These are phyloP conservation scores for Martes martes DNA, from an alignment of 2,113 vertebrate genomes.

Conservation along the genomic window DNA sequence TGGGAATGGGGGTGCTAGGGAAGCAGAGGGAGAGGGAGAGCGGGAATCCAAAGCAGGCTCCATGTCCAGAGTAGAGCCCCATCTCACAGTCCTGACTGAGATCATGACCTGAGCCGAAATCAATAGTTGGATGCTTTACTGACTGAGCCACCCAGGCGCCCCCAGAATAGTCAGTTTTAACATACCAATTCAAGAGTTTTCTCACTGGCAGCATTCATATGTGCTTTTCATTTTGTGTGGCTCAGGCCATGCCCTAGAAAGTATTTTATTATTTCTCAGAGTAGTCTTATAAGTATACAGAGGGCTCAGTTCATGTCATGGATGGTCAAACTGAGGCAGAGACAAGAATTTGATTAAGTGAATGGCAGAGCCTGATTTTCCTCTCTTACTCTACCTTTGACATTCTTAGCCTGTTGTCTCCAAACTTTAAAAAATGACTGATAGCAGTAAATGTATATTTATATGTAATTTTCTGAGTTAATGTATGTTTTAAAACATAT, in stretches of 20 bases:
- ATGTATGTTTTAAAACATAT: background rate
- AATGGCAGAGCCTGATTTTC: background rate
- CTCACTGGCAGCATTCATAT: constrained; percentile 30
- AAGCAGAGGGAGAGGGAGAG: background rate
- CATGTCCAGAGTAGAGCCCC: background rate
- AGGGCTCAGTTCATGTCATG: background rate
- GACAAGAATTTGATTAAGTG: constrained; percentile 9
- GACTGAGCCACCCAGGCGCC: background rate
- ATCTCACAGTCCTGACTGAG: background rate
- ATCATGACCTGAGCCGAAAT: background rate
- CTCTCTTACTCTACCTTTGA: background rate
- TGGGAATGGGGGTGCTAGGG: background rate
- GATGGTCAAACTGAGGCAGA: constrained; percentile 50
- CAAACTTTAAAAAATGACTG: constrained; percentile 19
- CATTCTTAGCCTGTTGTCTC: constrained; percentile 13
- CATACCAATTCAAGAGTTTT: constrained; percentile 11
- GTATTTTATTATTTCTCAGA: constrained; percentile 31
- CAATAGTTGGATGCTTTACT: background rate
- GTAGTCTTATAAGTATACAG: background rate
- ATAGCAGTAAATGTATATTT: background rate
- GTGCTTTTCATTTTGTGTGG: constrained; percentile 48
- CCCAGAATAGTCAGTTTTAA: background rate
- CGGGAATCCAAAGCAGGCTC: background rate
- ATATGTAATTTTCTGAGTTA: constrained; percentile 39
- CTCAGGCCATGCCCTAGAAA: background rate